Base-by-base conservation (phyloP, 2,113 vertebrate genomes). In the Onychostruthus taczanowskii region DNA sequence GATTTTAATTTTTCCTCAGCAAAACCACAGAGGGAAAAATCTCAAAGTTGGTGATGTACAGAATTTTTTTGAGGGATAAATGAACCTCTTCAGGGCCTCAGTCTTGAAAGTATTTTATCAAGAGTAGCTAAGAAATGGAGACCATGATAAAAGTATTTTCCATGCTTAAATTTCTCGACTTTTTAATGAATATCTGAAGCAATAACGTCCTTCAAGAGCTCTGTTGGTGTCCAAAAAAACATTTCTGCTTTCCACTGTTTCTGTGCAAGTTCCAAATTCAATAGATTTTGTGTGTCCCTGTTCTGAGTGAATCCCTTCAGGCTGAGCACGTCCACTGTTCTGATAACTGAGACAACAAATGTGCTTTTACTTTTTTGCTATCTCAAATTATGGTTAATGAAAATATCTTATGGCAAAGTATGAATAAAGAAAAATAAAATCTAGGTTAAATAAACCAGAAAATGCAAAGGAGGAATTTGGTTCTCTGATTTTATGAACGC, bases 291-390 rank as follows among this genome's bases (percentile, higher is more conserved):
- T 67, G 35, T n/a, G 24, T n/a, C 72, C 41, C 13, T 44, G 24
- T 47, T 0, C 16, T 18, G 35, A 49, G 70, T 3, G 28, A 44
- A 30, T 79, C 24, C 55, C 39, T 86, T 27, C 47, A 53, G 62
- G 27, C 13, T 58, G 30, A 70, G 31, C 9, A 0, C 1, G 7
- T 35, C 37, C 53, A 5, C 10, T 55, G 1, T 17, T 2, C 7
- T 55, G 56, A 43, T 39, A 93, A 49, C 10, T 33, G 37, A 61
- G 58, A 52, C 28, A 39, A 61, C 21, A 74, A 84, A 78, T 23
- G 28, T 0, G 7, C 39, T 84, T 81, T 47, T 39, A 9, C 13
- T 75, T 78, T n/a, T 62, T 84, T 61, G 37, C 69, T 66, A 6
- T 33, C n/a, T 21, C n/a, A 64, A 75, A 52, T 78, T 26, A 33